Evolutionary conservation across 2,888 invertebrate species (phyloP), one percentile per base, ranked within the genome.

Genomic region (Dicyrtomina minuta): DNA sequence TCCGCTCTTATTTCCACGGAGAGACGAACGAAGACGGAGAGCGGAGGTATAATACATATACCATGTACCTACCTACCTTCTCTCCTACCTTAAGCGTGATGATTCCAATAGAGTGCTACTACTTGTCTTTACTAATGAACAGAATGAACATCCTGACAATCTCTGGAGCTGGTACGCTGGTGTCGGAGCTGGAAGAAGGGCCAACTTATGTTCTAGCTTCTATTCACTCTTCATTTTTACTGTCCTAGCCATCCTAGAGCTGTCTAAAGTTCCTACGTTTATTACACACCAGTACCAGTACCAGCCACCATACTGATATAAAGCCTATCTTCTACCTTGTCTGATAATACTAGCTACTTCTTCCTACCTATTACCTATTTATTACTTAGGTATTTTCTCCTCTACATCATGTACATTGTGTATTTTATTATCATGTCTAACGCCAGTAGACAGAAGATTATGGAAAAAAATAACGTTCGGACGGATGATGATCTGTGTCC

Each of bases 51-150:
- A n/a, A n/a, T n/a, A n/a, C 43, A 43, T 13, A 8, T 15, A 46
- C 51, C 17, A 51, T n/a, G 17, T 51, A 22, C 3, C 46, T 46
- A 4, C 46, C 33, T 33, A 33, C 33, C 33, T 33, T 33, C 3
- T 13, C 12, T 4, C 46, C 33, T 33, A 33, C 33, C 33, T 33
- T 33, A 33, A 33, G 68, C 67, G 70, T 65, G 70, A 70, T 70
- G 70, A 70, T 70, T 70, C 66, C 66, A 65, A 70, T 66, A 60
- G 70, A 66, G 60, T 66, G 60, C 51, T 60, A 27, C 62, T 55
- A 49, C 66, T 66, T 67, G 70, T 70, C 68, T 68, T 67, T 33
- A 70, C 70, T 70, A 70, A 70, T 70, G 60, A 70, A 65, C 66
- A 66, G 60, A 70, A 59, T 53, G 41, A 55, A 65, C 55, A 65